These are phyloP conservation scores for Antheraea yamamai DNA, from an alignment of 2,888 invertebrate genomes.

Conservation along the genomic window DNA sequence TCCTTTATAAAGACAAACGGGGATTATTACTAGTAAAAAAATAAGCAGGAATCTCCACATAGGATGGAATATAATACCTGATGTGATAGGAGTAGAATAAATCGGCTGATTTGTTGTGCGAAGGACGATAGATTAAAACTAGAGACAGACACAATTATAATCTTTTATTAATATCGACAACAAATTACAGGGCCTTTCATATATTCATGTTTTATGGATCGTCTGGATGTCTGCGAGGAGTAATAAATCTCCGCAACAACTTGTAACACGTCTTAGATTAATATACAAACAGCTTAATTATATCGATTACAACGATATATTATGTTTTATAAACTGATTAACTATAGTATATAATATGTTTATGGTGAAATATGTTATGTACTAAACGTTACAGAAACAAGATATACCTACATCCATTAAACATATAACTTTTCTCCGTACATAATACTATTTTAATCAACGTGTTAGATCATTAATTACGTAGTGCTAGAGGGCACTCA, in stretches of 20 bases:
- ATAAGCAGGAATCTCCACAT: not conserved
- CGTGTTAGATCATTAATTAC: not conserved
- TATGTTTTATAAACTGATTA: not conserved
- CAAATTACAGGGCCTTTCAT: not conserved
- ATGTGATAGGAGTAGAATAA: not conserved
- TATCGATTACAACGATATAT: not conserved
- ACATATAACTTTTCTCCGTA: not conserved
- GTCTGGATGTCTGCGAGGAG: too few relatives aligned
- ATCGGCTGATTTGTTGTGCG: not conserved
- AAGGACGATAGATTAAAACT: not conserved
- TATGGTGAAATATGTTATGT: not conserved
- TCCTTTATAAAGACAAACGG: too few relatives aligned
- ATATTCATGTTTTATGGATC: not conserved
- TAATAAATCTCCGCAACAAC: not conserved
- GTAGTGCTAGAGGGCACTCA: too few relatives aligned
- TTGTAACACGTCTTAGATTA: not conserved
- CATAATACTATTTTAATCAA: not conserved
- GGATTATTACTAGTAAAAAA: too few relatives aligned
- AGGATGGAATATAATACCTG: not conserved
- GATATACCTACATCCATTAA: not conserved
- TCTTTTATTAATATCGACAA: constrained; percentile 10
- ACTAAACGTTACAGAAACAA: not conserved
- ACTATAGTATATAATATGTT: not conserved
- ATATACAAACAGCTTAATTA: not conserved
- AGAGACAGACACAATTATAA: not conserved